Conservation (phyloP, 2,113 vertebrate genomes). For the Lagopus muta region DNA sequence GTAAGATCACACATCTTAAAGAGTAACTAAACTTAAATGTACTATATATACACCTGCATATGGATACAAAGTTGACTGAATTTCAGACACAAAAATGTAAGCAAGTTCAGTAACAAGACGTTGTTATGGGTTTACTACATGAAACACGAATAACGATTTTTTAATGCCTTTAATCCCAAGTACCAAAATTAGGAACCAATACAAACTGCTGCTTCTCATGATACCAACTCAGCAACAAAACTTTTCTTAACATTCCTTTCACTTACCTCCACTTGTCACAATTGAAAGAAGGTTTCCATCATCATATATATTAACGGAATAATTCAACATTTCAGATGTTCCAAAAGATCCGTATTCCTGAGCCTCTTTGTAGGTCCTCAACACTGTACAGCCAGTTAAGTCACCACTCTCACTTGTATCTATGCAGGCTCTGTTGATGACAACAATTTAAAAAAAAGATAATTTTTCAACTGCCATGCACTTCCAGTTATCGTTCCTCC, state of each 20-base stretch:
- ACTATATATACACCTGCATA: not conserved
- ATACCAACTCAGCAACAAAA: not conserved
- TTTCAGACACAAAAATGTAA: not conserved
- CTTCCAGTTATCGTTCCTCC: rapidly evolving
- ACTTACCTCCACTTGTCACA: constrained; percentile 95
- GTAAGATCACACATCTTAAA: not conserved
- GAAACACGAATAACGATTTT: not conserved
- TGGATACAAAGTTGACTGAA: not conserved
- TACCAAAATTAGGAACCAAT: not conserved
- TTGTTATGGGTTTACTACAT: not conserved
- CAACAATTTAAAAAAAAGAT: not conserved
- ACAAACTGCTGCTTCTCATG: not conserved
- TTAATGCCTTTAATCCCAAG: not conserved
- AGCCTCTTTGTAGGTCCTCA: constrained; percentile 90
- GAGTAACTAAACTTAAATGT: rapidly evolving
- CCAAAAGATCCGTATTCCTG: constrained; percentile 94
- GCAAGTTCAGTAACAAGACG: not conserved
- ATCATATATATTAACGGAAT: constrained; percentile 96
- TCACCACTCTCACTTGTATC: constrained; percentile 93
- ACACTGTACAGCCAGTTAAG: constrained; percentile 83
- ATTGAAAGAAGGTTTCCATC: constrained; percentile 96
- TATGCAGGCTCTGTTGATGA: constrained; percentile 87
- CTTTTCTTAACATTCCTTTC: not conserved
- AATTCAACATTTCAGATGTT: constrained; percentile 96
- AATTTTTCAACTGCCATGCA: not conserved